These are phyloP conservation scores for Peromyscus eremicus DNA, from an alignment of 2,797 vertebrate species.

Conservation along the genomic window DNA sequence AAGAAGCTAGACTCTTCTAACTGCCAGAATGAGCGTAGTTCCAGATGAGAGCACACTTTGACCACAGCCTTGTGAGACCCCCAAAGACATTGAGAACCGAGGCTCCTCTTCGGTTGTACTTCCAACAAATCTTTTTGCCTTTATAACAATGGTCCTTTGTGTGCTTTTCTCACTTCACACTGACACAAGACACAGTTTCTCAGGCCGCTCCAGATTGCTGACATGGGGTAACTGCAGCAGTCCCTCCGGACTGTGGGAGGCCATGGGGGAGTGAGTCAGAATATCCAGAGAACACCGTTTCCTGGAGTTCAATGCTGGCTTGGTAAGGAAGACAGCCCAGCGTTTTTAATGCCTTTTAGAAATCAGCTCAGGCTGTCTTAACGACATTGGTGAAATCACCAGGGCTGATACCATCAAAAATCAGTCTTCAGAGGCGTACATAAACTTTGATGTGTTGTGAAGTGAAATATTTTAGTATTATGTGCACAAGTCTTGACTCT, in stretches of 20 bases:
- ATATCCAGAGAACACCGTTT: neutral
- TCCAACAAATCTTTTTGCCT: neutral
- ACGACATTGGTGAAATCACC: rapidly evolving
- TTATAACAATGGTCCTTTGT: neutral
- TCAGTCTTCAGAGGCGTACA: neutral
- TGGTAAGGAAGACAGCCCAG: neutral
- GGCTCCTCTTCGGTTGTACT: neutral
- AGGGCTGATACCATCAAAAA: too few species aligned
- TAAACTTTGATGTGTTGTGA: neutral
- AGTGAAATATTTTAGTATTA: neutral
- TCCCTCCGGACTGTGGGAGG: neutral
- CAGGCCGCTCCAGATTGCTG: neutral
- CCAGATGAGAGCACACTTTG: neutral
- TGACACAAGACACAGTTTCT: neutral
- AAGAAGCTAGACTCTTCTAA: neutral
- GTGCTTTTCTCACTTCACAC: neutral
- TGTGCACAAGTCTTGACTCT: neutral
- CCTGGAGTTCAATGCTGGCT: neutral
- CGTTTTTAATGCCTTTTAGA: neutral
- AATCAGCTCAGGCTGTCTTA: neutral
- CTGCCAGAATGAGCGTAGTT: rapidly evolving
- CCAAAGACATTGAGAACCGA: neutral
- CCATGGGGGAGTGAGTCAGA: neutral
- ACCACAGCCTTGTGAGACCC: neutral
- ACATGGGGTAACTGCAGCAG: neutral